Conservation (phyloP, 2,888 invertebrate species). For the Chymomyza procnemis region DNA sequence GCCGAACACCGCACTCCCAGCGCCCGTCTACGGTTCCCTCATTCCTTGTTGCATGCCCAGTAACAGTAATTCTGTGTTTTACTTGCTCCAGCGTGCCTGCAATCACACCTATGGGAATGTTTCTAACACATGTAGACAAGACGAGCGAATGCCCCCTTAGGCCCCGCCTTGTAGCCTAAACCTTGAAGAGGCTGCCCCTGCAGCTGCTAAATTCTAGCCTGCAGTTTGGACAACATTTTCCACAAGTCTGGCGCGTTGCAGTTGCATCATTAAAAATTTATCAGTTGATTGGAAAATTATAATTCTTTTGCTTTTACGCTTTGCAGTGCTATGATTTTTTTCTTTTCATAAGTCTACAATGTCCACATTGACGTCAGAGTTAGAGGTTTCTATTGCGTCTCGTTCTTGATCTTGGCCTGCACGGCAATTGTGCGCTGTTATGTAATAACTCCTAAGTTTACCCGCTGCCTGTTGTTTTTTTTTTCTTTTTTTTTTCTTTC, state of each 20-base stretch:
- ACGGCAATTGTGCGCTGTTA: conserved; percentile 40
- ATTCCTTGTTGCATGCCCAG: conserved; percentile 8
- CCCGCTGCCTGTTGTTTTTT: conserved; percentile 9
- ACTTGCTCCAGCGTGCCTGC: conserved; percentile 71
- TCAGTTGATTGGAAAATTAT: conserved; percentile 72
- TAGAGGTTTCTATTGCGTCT: too few relatives aligned
- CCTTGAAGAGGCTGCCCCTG: conserved; percentile 11
- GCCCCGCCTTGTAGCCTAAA: background rate
- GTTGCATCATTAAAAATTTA: conserved; percentile 69
- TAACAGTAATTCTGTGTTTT: conserved; percentile 72
- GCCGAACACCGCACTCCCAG: too few relatives aligned
- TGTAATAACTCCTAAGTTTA: conserved; percentile 46
- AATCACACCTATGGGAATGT: conserved; percentile 73
- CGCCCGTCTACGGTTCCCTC: background rate
- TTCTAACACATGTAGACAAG: conserved; percentile 64
- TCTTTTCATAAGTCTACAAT: conserved; percentile 41
- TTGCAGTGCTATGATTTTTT: conserved; percentile 61
- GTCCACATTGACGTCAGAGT: conserved; percentile 1
- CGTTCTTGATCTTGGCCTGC: conserved; percentile 10
- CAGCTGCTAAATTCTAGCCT: conserved; percentile 58
- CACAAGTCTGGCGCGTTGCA: conserved; percentile 33
- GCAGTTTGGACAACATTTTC: conserved; percentile 67
- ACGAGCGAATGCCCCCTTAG: background rate
- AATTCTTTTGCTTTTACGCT: conserved; percentile 70
- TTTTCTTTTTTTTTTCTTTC: too few relatives aligned